phyloP scores from a whole-genome alignment of 1,140 invertebrate species.

The Oryctes rhinoceros region DNA sequence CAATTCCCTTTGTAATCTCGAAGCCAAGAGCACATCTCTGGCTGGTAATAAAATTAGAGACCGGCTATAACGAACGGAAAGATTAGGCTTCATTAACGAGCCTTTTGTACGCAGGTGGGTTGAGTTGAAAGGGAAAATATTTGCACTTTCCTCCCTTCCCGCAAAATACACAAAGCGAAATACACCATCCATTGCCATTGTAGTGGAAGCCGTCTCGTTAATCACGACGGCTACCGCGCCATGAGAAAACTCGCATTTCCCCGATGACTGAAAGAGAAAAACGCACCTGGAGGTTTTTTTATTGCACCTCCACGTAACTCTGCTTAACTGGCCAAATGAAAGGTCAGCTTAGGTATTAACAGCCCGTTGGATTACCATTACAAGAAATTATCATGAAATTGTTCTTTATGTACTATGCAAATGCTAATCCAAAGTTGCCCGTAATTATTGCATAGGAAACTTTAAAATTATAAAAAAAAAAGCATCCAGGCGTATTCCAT shows the following conservation, averaged over 20 bases:
- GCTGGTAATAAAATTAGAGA: constrained; percentile 18
- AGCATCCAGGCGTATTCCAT: no score
- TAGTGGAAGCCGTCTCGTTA: constrained; percentile 11
- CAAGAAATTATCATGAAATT: no score
- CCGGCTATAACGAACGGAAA: constrained; percentile 23
- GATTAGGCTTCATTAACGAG: constrained; percentile 29
- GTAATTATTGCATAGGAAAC: no score
- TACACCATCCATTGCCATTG: constrained; percentile 23
- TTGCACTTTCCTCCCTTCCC: constrained; percentile 25
- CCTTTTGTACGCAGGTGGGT: constrained; percentile 32
- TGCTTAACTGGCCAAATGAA: not conserved
- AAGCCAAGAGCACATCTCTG: constrained; percentile 30
- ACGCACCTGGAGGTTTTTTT: not conserved
- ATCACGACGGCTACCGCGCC: not conserved
- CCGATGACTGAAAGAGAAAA: not conserved
- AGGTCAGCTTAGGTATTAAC: not conserved
- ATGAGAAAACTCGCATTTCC: constrained; percentile 11
- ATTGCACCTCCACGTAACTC: constrained; percentile 15
- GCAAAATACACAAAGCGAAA: constrained; percentile 25
- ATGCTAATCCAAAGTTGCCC: no score
- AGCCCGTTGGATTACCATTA: not conserved
- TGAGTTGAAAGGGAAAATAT: constrained; percentile 33
- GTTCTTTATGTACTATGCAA: no score
- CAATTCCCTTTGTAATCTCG: constrained; percentile 23
- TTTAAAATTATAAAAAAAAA: no score